Percentiles rank a stretch among this genome's conserved stretches.
Evolutionary conservation across 2,888 invertebrate genomes (phyloP).

Genomic region (Dilophus febrilis): DNA sequence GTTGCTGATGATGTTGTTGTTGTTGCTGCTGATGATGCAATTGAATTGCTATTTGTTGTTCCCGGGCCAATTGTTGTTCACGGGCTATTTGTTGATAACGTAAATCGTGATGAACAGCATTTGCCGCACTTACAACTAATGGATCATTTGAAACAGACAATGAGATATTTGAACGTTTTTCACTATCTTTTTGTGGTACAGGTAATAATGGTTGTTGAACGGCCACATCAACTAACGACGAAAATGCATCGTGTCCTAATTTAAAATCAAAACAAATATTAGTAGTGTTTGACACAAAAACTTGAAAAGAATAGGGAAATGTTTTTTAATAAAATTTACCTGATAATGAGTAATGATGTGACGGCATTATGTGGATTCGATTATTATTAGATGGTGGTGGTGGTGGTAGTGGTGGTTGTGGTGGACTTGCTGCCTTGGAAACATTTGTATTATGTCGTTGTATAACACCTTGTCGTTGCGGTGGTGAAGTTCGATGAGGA

Average conservation of each 20-base stretch:
- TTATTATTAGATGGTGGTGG: too few relatives aligned
- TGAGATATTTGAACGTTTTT: constrained; percentile 14
- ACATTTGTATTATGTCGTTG: constrained; percentile 51
- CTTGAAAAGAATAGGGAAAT: neutral
- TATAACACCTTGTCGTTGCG: constrained; percentile 55
- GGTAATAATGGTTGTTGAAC: constrained; percentile 77
- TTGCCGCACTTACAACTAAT: constrained; percentile 6
- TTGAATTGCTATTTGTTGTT: constrained; percentile 27
- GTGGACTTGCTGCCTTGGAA: constrained; percentile 34
- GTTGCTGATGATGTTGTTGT: constrained; percentile 20
- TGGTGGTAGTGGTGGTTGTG: too few relatives aligned
- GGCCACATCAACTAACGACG: constrained; percentile 79
- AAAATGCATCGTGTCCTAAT: constrained; percentile 67
- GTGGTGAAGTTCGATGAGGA: constrained; percentile 32
- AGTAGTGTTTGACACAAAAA: neutral
- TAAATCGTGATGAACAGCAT: constrained; percentile 24
- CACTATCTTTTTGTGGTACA: constrained; percentile 46
- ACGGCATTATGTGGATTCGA: constrained; percentile 31
- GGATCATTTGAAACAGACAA: neutral
- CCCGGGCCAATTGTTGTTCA: constrained; percentile 32
- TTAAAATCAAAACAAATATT: constrained; percentile 4
- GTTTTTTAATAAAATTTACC: constrained; percentile 3
- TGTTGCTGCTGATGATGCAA: constrained; percentile 21
- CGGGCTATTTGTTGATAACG: constrained; percentile 33
- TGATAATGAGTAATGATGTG: constrained; percentile 18